Evolutionary conservation across 2,888 invertebrate species (phyloP), one percentile per base, ranked within the genome.

Genomic region (Drosophila robusta): DNA sequence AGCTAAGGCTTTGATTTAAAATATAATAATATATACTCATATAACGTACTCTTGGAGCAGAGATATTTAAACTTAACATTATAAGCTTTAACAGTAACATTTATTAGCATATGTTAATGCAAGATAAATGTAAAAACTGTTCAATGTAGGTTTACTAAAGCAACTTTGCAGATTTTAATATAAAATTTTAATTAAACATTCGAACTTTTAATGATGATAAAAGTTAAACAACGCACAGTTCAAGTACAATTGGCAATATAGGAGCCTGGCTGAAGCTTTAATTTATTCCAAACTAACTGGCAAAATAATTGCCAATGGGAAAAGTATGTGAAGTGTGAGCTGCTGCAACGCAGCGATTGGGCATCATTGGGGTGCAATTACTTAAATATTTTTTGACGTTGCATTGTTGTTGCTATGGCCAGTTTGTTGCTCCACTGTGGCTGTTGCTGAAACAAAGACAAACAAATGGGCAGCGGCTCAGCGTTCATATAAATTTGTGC

Each of bases 361-460:
- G n/a, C 52, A 57, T 54, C 57, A 41, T 49, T 39, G 26, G 49
- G 42, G n/a, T 52, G 62, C 68, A 75, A 75, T 75, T 78, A 73
- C 62, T 67, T 67, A 58, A 49, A 66, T 62, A 55, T 71, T 39
- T 39, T 61, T 52, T 38, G 50, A 46, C 41, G 26, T 44, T 55
- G 55, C 63, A 47, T 52, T 61, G 38, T 54, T 55, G 11, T 16
- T 34, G 9, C 38, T 39, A 41, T 38, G 22, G 51, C 39, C 29
- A 57, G 32, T 54, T 56, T 71, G 46, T 34, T 49, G 24, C 11
- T 36, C 45, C 29, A 49, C 18, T 44, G 34, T 39, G 38, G 16
- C 8, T 38, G 36, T 7, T n/a, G 5, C 42, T 61, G 68, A 73
- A 78, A 74, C 75, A 78, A 78, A 63, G 36, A 58, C 63, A 45